A percentile compares a stretch with the other conserved stretches of the same genome.
Conservation (phyloP, 1,140 invertebrate genomes). For the Zaprionus gabonicus region DNA sequence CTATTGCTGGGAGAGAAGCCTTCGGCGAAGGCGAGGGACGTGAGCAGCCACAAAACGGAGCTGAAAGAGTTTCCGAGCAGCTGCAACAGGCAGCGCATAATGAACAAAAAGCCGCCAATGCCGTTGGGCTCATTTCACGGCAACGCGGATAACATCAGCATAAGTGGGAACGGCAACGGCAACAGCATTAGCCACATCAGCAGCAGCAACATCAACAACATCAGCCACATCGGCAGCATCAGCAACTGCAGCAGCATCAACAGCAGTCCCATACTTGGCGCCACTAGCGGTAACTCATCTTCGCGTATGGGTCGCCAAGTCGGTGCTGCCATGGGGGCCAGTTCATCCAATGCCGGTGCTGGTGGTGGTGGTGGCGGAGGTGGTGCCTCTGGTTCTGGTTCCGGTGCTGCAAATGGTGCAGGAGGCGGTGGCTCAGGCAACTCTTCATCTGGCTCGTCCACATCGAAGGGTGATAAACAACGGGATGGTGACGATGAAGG, state of each 20-base stretch:
- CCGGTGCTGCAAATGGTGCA: not conserved
- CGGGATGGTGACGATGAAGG: constrained; percentile 38
- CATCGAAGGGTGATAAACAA: constrained; percentile 61
- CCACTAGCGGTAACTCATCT: constrained; percentile 4
- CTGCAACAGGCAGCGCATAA: constrained; percentile 35
- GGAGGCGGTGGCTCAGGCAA: constrained; percentile 2
- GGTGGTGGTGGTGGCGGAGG: not conserved
- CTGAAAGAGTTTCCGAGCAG: constrained; percentile 9
- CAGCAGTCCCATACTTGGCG: constrained; percentile 32
- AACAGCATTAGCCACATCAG: constrained; percentile 23
- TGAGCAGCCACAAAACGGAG: constrained; percentile 19
- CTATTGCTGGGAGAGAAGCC: not conserved
- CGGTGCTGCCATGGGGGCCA: constrained; percentile 25
- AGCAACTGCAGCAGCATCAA: constrained; percentile 29
- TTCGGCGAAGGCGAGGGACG: not conserved
- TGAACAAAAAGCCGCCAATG: constrained; percentile 78
- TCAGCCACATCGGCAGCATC: constrained; percentile 36
- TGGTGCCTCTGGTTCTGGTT: not conserved
- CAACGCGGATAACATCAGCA: constrained; percentile 43
- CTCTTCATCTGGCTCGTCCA: constrained; percentile 7
- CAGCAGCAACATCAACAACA: constrained; percentile 41
- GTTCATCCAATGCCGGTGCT: not conserved
- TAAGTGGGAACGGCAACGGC: constrained; percentile 11
- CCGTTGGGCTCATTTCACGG: constrained; percentile 69
- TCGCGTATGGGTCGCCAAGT: constrained; percentile 40